These are phyloP conservation scores for Barbus barbus DNA, from an alignment of 2,113 vertebrate species.

Conservation along the genomic window DNA sequence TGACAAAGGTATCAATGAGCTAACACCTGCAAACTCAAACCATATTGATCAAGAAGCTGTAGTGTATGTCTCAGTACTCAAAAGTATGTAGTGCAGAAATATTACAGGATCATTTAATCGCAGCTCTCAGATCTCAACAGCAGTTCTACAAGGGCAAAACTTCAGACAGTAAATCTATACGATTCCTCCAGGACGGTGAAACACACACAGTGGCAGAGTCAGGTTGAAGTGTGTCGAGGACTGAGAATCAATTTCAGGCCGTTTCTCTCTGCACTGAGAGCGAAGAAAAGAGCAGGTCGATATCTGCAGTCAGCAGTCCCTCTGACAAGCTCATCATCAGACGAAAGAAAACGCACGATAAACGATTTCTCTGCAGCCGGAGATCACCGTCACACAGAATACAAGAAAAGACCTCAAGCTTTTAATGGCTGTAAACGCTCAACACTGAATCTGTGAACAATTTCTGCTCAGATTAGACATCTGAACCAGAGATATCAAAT, in stretches of 20 bases:
- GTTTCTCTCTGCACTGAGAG: background rate
- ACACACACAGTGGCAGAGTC: background rate
- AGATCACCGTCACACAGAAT: background rate
- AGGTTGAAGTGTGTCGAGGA: background rate
- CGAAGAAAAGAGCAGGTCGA: conserved; percentile 18
- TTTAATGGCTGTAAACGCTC: background rate
- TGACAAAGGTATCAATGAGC: no score
- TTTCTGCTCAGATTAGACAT: background rate
- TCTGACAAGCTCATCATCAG: background rate
- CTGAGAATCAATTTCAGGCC: conserved; percentile 28
- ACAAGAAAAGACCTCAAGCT: background rate
- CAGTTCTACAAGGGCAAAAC: background rate
- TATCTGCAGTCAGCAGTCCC: background rate
- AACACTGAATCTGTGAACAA: background rate
- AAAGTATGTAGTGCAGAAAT: background rate
- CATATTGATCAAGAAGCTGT: background rate
- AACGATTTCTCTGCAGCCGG: background rate
- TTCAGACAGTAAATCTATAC: background rate
- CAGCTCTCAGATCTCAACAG: background rate
- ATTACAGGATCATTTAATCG: background rate
- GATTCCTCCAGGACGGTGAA: background rate
- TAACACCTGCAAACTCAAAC: no score
- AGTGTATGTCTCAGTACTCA: background rate
- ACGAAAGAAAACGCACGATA: background rate
- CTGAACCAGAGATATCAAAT: background rate